Evolutionary conservation across 2,888 invertebrate species (phyloP).

Genomic region (Cantharis flavilabris): DNA sequence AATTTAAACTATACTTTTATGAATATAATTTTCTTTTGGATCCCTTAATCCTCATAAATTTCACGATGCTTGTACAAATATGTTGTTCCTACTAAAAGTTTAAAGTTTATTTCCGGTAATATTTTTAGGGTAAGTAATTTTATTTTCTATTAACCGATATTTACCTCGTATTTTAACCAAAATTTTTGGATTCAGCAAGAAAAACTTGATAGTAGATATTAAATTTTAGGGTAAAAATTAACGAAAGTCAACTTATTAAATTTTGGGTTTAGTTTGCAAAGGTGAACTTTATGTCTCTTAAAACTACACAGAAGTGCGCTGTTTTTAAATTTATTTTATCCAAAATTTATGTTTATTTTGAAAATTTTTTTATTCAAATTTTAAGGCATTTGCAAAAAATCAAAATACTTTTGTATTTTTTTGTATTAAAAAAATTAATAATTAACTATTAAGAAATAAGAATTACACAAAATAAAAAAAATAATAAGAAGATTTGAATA

Average conservation of each 20-base stretch:
- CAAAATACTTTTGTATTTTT: no score
- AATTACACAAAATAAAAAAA: no score
- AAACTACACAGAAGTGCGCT: neutral
- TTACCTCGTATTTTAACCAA: neutral
- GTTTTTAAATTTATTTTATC: neutral
- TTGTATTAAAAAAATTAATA: no score
- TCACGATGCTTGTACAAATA: neutral
- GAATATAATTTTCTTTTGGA: neutral
- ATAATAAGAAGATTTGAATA: no score
- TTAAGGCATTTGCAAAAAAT: no score
- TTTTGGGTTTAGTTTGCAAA: neutral
- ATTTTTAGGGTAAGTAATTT: neutral
- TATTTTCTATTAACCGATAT: neutral
- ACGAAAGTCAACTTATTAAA: neutral
- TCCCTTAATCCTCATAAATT: neutral
- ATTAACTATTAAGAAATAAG: no score
- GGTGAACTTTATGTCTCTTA: neutral
- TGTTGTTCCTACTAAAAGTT: neutral
- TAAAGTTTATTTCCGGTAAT: neutral
- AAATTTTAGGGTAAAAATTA: neutral
- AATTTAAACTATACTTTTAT: neutral
- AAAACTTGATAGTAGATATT: neutral
- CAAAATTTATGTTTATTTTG: neutral
- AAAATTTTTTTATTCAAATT: neutral
- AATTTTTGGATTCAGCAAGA: neutral